These are phyloP conservation scores for Cosmopolites sordidus DNA, from an alignment of 2,888 invertebrate genomes.

Conservation along the genomic window DNA sequence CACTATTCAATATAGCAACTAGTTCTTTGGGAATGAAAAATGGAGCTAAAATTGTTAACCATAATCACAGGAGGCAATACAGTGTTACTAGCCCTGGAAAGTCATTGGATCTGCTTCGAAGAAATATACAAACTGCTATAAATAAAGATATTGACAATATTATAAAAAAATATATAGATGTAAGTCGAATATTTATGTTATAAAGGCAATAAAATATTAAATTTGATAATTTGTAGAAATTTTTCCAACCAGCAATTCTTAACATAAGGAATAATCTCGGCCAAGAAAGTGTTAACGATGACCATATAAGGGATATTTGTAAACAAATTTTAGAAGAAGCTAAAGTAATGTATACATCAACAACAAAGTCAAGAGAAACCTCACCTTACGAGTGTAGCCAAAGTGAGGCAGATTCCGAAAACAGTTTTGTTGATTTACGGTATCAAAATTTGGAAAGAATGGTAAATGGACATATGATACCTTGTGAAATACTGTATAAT, in stretches of 20 bases:
- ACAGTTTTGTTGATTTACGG: constrained; percentile 51
- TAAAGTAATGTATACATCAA: constrained; percentile 59
- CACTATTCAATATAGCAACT: constrained; percentile 64
- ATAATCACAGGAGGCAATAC: constrained; percentile 46
- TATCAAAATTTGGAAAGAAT: constrained; percentile 39
- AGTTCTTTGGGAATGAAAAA: constrained; percentile 58
- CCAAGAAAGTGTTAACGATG: constrained; percentile 69
- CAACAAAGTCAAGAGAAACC: constrained; percentile 47
- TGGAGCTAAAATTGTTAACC: constrained; percentile 46
- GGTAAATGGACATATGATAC: constrained; percentile 37
- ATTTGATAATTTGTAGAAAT: constrained; percentile 55
- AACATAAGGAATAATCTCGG: constrained; percentile 74
- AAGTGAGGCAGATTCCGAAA: constrained; percentile 49
- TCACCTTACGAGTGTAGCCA: constrained; percentile 56
- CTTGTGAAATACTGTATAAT: background rate
- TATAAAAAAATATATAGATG: constrained; percentile 73
- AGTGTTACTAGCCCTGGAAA: constrained; percentile 50
- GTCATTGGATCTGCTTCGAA: constrained; percentile 69
- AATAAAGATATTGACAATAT: constrained; percentile 75
- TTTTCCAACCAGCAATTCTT: constrained; percentile 73
- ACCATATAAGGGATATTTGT: constrained; percentile 70
- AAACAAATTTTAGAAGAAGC: constrained; percentile 77
- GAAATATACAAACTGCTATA: constrained; percentile 71
- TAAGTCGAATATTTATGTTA: constrained; percentile 38
- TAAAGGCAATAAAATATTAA: background rate